phyloP scores from a whole-genome alignment of 2,888 invertebrate species.

The Machimus atricapillus region DNA sequence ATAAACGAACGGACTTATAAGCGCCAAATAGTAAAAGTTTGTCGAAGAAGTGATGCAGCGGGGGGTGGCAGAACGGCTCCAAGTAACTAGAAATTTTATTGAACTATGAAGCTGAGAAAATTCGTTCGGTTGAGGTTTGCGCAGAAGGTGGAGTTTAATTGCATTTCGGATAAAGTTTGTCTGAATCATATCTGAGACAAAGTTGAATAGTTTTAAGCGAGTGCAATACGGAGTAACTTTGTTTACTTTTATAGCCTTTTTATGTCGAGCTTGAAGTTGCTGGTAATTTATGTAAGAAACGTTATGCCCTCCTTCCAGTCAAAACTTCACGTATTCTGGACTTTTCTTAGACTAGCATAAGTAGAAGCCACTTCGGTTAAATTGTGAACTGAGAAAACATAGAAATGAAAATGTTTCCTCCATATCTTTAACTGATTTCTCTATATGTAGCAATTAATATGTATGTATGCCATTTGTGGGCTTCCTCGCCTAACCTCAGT shows the following conservation, averaged over 20 bases:
- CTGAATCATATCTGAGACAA: constrained; percentile 17
- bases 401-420: background rate
- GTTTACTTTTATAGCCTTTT: background rate
- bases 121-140: background rate
- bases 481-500: background rate
- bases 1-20: constrained; percentile 18
- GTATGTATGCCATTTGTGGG: background rate
- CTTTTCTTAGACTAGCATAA: background rate
- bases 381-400: background rate
- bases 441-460: background rate
- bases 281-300: background rate
- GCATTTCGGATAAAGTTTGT: constrained; percentile 26
- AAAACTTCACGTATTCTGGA: background rate
- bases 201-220: constrained; percentile 11
- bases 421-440: background rate
- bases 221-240: background rate
- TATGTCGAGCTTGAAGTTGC: background rate
- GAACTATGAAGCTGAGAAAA: background rate
- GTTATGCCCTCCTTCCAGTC: background rate
- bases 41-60: background rate
- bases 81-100: constrained; percentile 2
- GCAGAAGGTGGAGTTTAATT: constrained; percentile 24
- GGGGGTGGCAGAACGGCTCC: background rate
- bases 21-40: constrained; percentile 17
- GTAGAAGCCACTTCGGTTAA: background rate